Evolutionary conservation across 1,140 invertebrate genomes (phyloP).

Genomic region (Diabrotica undecimpunctata): DNA sequence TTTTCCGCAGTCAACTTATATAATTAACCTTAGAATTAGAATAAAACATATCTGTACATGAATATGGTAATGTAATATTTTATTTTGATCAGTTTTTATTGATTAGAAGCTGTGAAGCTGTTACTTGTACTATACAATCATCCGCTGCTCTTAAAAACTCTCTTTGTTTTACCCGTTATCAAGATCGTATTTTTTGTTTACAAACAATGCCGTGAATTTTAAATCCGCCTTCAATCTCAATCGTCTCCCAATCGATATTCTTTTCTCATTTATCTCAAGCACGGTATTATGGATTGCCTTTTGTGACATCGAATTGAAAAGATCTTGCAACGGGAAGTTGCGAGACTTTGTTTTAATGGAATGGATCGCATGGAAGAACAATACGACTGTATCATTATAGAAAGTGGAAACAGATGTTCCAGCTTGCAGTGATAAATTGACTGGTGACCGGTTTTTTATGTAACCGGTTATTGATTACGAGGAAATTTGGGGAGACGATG

Average conservation of each 20-base stretch:
- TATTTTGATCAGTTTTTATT: too few species aligned
- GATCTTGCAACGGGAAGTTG: not conserved
- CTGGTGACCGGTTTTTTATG: not conserved
- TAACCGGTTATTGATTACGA: not conserved
- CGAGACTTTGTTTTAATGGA: not conserved
- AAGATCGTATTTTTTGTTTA: too few species aligned
- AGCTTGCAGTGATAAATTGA: not conserved
- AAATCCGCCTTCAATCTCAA: not conserved
- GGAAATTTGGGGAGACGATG: not conserved
- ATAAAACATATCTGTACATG: too few species aligned
- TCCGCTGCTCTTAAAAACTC: too few species aligned
- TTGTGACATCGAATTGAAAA: not conserved
- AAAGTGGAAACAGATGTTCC: constrained; percentile 2
- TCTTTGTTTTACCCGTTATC: too few species aligned
- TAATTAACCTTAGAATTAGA: too few species aligned
- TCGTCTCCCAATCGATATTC: not conserved
- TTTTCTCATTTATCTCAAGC: not conserved
- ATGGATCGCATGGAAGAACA: constrained; percentile 1
- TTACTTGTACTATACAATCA: too few species aligned
- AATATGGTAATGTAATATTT: too few species aligned
- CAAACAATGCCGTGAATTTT: too few species aligned
- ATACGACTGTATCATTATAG: not conserved
- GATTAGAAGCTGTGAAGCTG: too few species aligned
- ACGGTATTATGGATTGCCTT: not conserved
- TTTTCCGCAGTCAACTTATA: too few species aligned